Evolutionary conservation across 2,888 invertebrate genomes (phyloP), one percentile per base, ranked within the genome.

Genomic region (Trissoscelio sp.): DNA sequence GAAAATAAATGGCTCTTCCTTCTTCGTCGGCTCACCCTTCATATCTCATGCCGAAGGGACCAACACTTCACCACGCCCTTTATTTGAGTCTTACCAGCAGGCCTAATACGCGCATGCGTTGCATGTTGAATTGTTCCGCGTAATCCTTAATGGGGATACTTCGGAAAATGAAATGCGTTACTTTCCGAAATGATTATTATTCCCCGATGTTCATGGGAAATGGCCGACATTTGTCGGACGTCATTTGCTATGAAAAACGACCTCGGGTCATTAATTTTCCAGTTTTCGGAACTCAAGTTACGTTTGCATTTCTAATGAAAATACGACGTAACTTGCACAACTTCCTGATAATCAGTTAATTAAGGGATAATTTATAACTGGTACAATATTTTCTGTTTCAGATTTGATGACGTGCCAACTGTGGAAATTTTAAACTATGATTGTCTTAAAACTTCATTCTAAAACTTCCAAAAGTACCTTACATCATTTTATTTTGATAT

Each of bases 1-100:
- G 78, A 83, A 78, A 81, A 83, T 83, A 83, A 84, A 79, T 84
- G 83, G 81, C 73, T 83, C 81, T 80, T 82, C 78, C 74, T 79
- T 66, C 66, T 44, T 28, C 60, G 44, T 34, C 64, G 39, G 31
- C 58, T 69, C 69, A 62, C 78, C 69, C 78, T 58, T 69, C 83
- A 75, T 75, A 79, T 75, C 82, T 82, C 69, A 75, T 57, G 39
- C 57, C 64, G 55, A 66, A 79, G 81, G 79, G 75, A 79, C 82
- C 62, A 66, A 70, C 77, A 73, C 77, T 72, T 79, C 51, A 75
- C 79, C 81, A 72, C 74, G 77, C 83, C 81, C 81, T 81, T 67
- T 78, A 72, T 73, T 81, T 78, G 70, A 78, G 72, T 44, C 75
- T 73, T 67, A 58, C 72, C 73, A 74, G n/a, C 57, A 28, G 55